Base-by-base conservation (phyloP, 2,888 invertebrate species). In the Aradus depressus region DNA sequence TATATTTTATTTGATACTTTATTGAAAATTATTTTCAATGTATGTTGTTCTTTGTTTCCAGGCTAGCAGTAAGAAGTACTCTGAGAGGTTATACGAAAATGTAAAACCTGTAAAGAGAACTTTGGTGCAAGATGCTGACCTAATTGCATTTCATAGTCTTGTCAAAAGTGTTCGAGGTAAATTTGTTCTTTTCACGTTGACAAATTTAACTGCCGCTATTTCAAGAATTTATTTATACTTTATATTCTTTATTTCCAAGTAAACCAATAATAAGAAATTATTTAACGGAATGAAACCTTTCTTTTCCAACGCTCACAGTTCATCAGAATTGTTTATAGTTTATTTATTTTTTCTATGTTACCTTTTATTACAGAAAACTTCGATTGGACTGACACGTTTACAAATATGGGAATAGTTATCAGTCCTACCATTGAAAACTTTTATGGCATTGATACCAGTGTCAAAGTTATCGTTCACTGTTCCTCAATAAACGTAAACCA, bases 331-430 rank as follows among this genome's bases (percentile, higher is more conserved):
- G 18, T 38, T 16, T 34, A 31, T 28, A 21, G 35, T 28, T 16
- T 44, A 49, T 16, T 31, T 49, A 44, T 34, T 53, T 44, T 49
- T 21, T 35, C 45, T 23, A 22, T 31, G 53, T 45, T 22, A 52
- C n/a, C n/a, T 51, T 50, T 54, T 44, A 56, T 70, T 71, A 8
- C 67, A 77, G 84, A 74, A 68, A 78, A 80, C 62, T 92, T 84
- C 68, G 73, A 75, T 1, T 77, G 81, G 64, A 76, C 80, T 45
- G 86, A 93, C 67, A 74, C 75, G 18, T 74, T 71, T 52, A 84
- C 87, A 12, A 95, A 96, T 71, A 79, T 84, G 34, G 95, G 95
- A 0, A 80, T 91, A 63, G 81, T 95, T 52, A 78, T 91, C 56
- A 92, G 93, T 59, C 82, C 91, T 1, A 80, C 87, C 63, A 82